A percentile compares a stretch with the other conserved stretches of the same genome.
Evolutionary conservation across 1,140 invertebrate genomes (phyloP).

Genomic region (Aphis gossypii): DNA sequence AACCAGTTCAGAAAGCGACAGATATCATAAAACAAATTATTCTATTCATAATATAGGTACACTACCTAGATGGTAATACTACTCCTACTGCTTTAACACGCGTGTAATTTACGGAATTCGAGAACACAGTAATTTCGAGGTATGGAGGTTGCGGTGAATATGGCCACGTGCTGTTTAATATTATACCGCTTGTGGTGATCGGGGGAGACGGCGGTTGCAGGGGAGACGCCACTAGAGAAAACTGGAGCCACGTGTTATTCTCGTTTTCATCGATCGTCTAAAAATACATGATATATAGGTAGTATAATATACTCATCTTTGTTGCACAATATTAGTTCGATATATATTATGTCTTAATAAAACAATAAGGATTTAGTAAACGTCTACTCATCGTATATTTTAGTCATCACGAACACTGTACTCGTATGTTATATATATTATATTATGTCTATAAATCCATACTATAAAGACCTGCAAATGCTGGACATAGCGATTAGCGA

Average conservation of each 20-base stretch:
- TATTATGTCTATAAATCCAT: background rate
- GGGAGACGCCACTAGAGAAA: conserved; percentile 32
- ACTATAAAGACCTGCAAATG: background rate
- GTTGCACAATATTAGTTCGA: background rate
- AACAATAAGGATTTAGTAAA: background rate
- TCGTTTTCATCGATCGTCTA: conserved; percentile 36
- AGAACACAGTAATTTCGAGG: background rate
- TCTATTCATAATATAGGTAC: background rate
- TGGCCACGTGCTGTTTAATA: conserved; percentile 35
- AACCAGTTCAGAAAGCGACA: background rate
- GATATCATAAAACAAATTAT: background rate
- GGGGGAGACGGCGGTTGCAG: too few species aligned
- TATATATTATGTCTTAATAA: background rate
- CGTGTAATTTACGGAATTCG: background rate
- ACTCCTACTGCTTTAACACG: background rate
- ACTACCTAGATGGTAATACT: background rate
- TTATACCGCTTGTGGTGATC: background rate
- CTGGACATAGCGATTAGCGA: background rate
- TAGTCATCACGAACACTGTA: background rate
- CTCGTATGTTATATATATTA: background rate
- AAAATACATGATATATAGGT: background rate
- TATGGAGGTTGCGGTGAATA: background rate
- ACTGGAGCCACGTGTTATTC: conserved; percentile 23
- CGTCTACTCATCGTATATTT: background rate
- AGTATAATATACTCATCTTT: background rate